Conservation (phyloP, 2,113 vertebrate genomes). For the Oreochromis tanganicae region DNA sequence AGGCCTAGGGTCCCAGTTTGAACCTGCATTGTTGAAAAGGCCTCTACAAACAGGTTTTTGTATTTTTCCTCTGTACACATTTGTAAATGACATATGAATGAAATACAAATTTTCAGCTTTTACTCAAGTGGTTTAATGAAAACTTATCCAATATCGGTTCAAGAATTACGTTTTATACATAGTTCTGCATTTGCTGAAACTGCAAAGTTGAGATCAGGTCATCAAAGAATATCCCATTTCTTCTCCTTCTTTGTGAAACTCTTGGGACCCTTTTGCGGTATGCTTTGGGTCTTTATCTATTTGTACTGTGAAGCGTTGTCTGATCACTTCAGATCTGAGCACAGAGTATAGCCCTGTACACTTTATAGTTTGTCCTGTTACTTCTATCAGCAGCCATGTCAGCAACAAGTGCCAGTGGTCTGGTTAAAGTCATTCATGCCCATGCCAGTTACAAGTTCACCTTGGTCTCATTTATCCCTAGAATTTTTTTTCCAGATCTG, state of each 20-base stretch:
- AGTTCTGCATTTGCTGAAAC: not conserved
- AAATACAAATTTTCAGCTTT: rapidly evolving
- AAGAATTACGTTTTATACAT: not conserved
- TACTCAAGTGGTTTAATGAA: not conserved
- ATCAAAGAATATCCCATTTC: not conserved
- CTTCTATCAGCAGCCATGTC: not conserved
- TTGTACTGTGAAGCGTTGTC: not conserved
- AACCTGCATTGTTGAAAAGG: not conserved
- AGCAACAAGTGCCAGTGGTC: not conserved
- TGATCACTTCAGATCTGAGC: rapidly evolving
- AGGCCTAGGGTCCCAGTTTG: not conserved
- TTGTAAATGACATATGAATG: not conserved
- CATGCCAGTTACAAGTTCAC: not conserved
- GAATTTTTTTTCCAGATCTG: too few relatives aligned
- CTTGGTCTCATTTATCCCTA: not conserved
- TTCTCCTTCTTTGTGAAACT: not conserved
- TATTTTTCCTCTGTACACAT: not conserved
- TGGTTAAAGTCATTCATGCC: not conserved
- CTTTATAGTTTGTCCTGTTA: rapidly evolving
- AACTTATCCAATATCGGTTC: rapidly evolving
- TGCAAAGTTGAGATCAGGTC: not conserved
- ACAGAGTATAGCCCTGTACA: not conserved
- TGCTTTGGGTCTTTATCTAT: not conserved
- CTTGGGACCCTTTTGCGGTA: rapidly evolving
- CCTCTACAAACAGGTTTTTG: rapidly evolving